These are phyloP conservation scores for Solenopsis invicta DNA, from an alignment of 1,140 invertebrate genomes.

Conservation along the genomic window DNA sequence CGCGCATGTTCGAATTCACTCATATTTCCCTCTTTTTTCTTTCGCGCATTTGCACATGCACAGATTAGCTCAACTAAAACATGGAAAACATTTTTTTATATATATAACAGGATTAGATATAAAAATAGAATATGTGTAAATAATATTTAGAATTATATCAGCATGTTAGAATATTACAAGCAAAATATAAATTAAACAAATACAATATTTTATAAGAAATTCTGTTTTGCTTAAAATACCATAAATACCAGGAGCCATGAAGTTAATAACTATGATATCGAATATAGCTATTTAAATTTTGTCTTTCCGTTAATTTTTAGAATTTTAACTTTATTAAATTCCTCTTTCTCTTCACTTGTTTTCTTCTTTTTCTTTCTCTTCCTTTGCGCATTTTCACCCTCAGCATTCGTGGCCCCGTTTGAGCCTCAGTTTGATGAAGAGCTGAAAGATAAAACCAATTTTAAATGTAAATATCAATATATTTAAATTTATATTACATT, in stretches of 20 bases:
- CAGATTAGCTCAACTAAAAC: background rate
- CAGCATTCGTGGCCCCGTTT: background rate
- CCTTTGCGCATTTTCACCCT: no score
- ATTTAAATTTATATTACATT: background rate
- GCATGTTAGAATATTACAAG: background rate
- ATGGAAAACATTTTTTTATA: background rate
- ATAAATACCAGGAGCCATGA: background rate
- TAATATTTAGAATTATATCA: background rate
- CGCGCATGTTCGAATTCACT: slow-evolving; percentile 17
- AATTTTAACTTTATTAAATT: background rate
- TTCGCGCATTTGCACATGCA: background rate
- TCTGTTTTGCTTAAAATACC: background rate
- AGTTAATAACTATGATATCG: background rate
- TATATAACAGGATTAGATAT: no score
- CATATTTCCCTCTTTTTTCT: slow-evolving; percentile 1
- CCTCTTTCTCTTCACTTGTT: background rate
- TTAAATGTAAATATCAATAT: background rate
- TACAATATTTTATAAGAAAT: background rate
- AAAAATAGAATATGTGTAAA: background rate
- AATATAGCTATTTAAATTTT: background rate
- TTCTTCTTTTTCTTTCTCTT: background rate
- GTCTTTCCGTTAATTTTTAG: background rate
- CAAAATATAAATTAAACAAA: background rate
- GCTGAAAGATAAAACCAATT: background rate
- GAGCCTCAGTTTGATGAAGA: no score